phyloP scores from a whole-genome alignment of 1,140 invertebrate species.

The Papilio glaucus region DNA sequence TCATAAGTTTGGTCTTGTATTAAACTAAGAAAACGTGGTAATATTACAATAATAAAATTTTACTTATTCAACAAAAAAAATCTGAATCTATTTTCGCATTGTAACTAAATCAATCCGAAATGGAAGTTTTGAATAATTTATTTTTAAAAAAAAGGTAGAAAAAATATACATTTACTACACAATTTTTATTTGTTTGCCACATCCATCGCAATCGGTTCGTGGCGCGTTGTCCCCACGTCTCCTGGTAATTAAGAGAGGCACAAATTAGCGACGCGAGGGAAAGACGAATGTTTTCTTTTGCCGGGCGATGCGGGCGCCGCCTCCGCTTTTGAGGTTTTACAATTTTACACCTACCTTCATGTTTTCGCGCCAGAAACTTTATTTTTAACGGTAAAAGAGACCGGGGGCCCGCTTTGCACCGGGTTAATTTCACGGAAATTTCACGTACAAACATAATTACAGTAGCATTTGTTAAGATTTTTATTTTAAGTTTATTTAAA shows the following conservation, averaged over 20 bases:
- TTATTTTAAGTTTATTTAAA: too few relatives aligned
- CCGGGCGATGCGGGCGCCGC: conserved; percentile 38
- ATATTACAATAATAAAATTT: too few relatives aligned
- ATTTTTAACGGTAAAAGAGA: conserved; percentile 17
- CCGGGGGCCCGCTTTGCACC: not conserved
- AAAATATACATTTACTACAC: not conserved
- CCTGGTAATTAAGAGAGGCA: conserved; percentile 61
- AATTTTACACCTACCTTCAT: conserved; percentile 39
- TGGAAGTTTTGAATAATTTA: too few relatives aligned
- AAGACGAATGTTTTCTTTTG: conserved; percentile 53
- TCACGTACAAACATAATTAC: not conserved
- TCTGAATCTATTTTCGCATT: too few relatives aligned
- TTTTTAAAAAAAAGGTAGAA: too few relatives aligned
- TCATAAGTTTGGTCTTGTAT: too few relatives aligned
- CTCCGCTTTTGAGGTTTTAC: conserved; percentile 36
- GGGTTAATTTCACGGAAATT: not conserved
- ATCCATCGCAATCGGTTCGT: conserved; percentile 45
- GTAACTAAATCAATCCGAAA: too few relatives aligned
- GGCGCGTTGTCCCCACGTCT: conserved; percentile 45
- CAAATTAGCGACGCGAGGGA: conserved; percentile 58
- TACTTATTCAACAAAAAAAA: too few relatives aligned
- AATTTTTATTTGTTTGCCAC: conserved; percentile 39
- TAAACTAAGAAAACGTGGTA: too few relatives aligned
- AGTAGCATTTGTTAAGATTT: too few relatives aligned
- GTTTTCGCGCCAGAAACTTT: conserved; percentile 29